These are phyloP conservation scores for Aphaenogaster ashmeadi DNA, from an alignment of 1,140 invertebrate species.

Conservation along the genomic window DNA sequence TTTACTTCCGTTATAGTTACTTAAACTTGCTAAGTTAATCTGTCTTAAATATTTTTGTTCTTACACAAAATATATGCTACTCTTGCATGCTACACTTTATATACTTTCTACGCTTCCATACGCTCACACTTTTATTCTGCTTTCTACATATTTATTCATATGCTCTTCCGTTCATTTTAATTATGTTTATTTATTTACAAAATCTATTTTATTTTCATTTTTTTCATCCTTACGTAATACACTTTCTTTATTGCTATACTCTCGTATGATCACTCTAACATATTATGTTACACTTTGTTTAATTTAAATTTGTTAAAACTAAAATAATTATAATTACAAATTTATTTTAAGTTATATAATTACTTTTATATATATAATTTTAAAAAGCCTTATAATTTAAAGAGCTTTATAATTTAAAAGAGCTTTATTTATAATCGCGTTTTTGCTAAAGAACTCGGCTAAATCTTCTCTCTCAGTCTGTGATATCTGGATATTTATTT, in stretches of 20 bases:
- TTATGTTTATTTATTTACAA: background rate
- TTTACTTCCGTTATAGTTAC: background rate
- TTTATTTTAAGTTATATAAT: background rate
- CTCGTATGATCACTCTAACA: background rate
- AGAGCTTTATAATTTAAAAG: background rate
- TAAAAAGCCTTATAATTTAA: background rate
- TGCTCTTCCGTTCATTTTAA: background rate
- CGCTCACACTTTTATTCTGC: background rate
- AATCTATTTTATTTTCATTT: conserved; percentile 1
- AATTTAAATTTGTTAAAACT: background rate
- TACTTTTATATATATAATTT: background rate
- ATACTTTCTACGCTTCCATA: background rate
- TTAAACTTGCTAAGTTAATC: background rate
- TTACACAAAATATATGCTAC: background rate
- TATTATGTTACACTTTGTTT: background rate
- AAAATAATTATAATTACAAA: background rate
- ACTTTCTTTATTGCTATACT: background rate
- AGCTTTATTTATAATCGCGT: background rate
- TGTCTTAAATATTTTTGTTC: background rate
- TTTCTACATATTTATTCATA: conserved; percentile 8
- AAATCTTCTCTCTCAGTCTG: background rate
- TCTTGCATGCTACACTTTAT: background rate
- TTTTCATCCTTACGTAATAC: background rate
- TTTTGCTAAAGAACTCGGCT: background rate
- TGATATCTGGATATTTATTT: no score